Evolutionary conservation across 2,888 invertebrate genomes (phyloP).

Genomic region (Eristalinus aeneus): DNA sequence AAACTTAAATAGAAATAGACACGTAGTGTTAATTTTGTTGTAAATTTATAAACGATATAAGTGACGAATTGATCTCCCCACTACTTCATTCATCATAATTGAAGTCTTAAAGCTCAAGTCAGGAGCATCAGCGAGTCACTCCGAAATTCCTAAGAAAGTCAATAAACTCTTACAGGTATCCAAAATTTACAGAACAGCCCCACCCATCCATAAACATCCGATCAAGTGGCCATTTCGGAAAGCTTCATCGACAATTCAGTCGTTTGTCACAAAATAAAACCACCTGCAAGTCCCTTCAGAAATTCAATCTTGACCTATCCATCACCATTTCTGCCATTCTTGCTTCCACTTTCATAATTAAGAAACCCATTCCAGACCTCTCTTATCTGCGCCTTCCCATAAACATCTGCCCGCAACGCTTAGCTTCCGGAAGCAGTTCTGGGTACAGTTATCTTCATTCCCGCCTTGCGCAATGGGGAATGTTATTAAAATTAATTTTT

Average conservation of each 20-base stretch:
- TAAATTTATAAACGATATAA: too few relatives aligned
- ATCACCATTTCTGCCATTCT: background rate
- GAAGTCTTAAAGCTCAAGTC: too few relatives aligned
- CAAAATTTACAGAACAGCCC: too few relatives aligned
- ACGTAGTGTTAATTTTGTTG: too few relatives aligned
- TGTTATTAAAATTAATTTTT: constrained; percentile 32
- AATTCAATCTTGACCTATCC: background rate
- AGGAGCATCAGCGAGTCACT: too few relatives aligned
- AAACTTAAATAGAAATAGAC: too few relatives aligned
- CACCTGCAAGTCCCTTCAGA: background rate
- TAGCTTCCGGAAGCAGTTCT: background rate
- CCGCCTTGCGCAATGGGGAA: background rate
- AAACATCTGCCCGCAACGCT: background rate
- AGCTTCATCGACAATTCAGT: background rate
- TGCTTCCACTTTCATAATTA: background rate
- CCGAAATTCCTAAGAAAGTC: too few relatives aligned
- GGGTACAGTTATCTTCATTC: background rate
- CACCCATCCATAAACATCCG: too few relatives aligned
- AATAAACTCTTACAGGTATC: too few relatives aligned
- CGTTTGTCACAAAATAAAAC: background rate
- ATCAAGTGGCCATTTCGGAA: background rate
- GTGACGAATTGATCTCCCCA: too few relatives aligned
- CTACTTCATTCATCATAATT: too few relatives aligned
- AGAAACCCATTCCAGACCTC: background rate
- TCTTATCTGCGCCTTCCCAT: background rate